Conservation (phyloP, 2,888 invertebrate species). For the Syrista parreyssii region DNA sequence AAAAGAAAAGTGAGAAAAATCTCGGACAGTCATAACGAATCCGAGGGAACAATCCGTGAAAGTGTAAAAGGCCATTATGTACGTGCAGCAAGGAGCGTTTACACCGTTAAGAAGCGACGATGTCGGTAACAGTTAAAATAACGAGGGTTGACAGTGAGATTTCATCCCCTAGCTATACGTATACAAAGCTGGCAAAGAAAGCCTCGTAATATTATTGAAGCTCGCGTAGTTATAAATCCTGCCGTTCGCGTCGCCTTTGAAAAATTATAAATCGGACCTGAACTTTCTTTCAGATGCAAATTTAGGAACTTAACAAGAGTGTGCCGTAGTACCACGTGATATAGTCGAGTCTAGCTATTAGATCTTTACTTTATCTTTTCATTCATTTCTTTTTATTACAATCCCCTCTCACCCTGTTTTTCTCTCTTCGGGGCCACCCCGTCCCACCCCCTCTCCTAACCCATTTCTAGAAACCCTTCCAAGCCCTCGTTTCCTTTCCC, state of each 20-base stretch:
- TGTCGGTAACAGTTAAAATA: background rate
- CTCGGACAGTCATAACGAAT: background rate
- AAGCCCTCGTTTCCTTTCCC: slow-evolving; percentile 19
- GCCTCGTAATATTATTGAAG: background rate
- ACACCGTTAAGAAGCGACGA: background rate
- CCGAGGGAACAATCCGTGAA: background rate
- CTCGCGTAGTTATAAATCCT: background rate
- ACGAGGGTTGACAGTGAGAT: background rate
- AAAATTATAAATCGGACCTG: slow-evolving; percentile 52
- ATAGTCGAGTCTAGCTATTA: background rate
- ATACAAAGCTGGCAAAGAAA: background rate
- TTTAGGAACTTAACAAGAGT: slow-evolving; percentile 53
- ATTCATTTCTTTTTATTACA: slow-evolving; percentile 1
- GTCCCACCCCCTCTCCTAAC: slow-evolving; percentile 10
- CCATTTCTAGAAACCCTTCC: background rate
- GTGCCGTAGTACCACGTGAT: slow-evolving; percentile 16
- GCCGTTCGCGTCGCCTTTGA: background rate
- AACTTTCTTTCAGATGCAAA: slow-evolving; percentile 58
- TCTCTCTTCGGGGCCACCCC: background rate
- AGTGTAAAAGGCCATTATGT: background rate
- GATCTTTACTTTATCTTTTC: slow-evolving; percentile 18
- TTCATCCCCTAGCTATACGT: background rate
- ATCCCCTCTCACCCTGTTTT: slow-evolving; percentile 8
- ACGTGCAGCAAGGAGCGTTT: background rate
- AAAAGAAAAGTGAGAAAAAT: background rate